These are phyloP conservation scores for Mus pahari DNA, from an alignment of 2,113 vertebrate genomes.

Conservation along the genomic window DNA sequence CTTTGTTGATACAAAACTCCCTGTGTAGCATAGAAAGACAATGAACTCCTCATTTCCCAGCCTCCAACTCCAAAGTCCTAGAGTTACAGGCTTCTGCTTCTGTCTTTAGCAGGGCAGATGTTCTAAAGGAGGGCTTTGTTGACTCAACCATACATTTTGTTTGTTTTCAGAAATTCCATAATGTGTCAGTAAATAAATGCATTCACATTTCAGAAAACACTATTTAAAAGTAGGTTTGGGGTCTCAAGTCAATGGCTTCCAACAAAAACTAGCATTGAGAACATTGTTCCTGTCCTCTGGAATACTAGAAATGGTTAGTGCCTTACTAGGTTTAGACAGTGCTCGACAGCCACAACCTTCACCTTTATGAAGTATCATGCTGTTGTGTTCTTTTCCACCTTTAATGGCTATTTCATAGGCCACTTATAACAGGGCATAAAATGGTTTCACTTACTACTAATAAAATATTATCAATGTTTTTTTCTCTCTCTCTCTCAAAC, in stretches of 20 bases:
- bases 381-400: neutral
- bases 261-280: neutral
- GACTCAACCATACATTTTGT: neutral
- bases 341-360: neutral
- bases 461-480: neutral
- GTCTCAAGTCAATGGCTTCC: too few species aligned
- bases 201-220: neutral
- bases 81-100: neutral
- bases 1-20: neutral
- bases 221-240: neutral
- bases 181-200: neutral
- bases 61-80: too few species aligned
- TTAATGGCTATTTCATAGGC: neutral
- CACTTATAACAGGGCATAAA: neutral
- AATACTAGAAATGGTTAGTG: neutral
- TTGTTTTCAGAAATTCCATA: neutral
- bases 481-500: neutral
- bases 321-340: neutral
- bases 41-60: neutral
- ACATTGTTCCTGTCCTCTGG: accelerated
- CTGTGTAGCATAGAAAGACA: neutral
- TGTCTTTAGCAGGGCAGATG: too few species aligned
- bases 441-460: neutral
- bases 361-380: neutral
- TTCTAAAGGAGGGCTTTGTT: neutral